A percentile compares a stretch with the other conserved stretches of the same genome.
phyloP scores from a whole-genome alignment of 23 tunicate genomes.

The Botrylloides violaceus region DNA sequence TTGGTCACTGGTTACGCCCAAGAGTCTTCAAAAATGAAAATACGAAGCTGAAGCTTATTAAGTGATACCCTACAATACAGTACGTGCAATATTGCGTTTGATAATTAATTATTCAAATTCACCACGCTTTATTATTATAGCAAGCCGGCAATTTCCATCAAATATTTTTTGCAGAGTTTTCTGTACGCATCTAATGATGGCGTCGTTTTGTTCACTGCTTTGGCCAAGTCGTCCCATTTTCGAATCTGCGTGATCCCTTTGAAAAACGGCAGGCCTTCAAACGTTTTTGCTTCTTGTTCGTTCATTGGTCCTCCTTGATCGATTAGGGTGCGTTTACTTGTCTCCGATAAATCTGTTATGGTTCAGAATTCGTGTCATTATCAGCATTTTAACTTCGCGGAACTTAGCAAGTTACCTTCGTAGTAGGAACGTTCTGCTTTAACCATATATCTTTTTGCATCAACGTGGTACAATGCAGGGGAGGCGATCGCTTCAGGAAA shows the following conservation, averaged over 20 bases:
- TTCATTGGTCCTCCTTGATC: conserved; percentile 61
- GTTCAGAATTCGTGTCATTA: background rate
- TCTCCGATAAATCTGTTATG: conserved; percentile 29
- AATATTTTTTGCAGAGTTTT: conserved; percentile 22
- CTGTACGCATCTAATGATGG: conserved; percentile 22
- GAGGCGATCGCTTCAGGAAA: conserved; percentile 33
- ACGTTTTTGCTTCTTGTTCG: conserved; percentile 32
- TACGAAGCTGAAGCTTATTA: too few species aligned
- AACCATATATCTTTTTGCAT: conserved; percentile 46
- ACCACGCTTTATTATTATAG: too few species aligned
- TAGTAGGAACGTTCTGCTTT: conserved; percentile 23
- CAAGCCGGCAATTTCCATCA: background rate
- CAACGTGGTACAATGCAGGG: conserved; percentile 37
- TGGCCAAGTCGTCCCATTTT: conserved; percentile 56
- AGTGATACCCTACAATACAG: too few species aligned
- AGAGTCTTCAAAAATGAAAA: too few species aligned
- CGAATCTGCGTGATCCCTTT: conserved; percentile 22
- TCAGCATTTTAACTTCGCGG: background rate
- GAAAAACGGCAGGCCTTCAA: conserved; percentile 29
- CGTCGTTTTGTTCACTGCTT: conserved; percentile 18
- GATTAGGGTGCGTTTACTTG: conserved; percentile 32
- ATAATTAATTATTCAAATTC: too few species aligned
- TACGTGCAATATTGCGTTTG: too few species aligned
- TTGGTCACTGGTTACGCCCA: too few species aligned
- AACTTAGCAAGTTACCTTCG: conserved; percentile 27